Conservation (phyloP, 53 echinoderm and acorn worm species). For the Paracentrotus lividus region DNA sequence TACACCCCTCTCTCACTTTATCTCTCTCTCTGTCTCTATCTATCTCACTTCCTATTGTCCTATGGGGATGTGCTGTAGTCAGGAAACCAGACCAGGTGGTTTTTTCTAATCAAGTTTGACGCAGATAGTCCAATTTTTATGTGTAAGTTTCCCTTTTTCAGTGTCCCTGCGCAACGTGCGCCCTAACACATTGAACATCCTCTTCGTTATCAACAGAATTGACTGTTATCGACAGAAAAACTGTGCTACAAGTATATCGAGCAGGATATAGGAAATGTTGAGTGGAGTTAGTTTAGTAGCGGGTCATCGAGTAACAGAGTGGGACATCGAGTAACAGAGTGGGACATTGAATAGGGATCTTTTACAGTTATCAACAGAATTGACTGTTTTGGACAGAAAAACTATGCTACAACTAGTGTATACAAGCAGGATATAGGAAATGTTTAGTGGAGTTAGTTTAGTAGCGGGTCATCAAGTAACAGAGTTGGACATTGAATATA, state of each 20-base stretch:
- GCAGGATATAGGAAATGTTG: background rate
- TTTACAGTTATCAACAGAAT: no score
- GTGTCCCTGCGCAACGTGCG: slow-evolving; percentile 22
- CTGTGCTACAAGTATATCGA: background rate
- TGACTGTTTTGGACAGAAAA: background rate
- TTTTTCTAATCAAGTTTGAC: slow-evolving; percentile 36
- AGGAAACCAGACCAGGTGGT: slow-evolving; percentile 28
- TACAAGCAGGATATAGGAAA: no score
- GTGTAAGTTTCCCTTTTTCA: background rate
- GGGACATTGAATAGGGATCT: no score
- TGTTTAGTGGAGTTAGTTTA: background rate
- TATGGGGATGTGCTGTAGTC: background rate
- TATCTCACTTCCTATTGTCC: slow-evolving; percentile 33
- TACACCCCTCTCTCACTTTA: background rate
- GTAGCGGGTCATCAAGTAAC: background rate
- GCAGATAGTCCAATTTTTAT: background rate
- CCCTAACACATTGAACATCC: slow-evolving; percentile 6
- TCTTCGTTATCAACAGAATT: no score
- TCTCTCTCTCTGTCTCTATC: background rate
- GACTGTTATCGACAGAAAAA: background rate
- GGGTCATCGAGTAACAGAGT: background rate
- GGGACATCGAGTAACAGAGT: no score
- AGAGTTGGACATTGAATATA: no score
- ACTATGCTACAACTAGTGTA: slow-evolving; percentile 23
- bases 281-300: background rate